A percentile compares a stretch with the other conserved stretches of the same genome.
These are phyloP conservation scores for Ptychadena robeensis DNA, from an alignment of 2,797 vertebrate species.

Conservation along the genomic window DNA sequence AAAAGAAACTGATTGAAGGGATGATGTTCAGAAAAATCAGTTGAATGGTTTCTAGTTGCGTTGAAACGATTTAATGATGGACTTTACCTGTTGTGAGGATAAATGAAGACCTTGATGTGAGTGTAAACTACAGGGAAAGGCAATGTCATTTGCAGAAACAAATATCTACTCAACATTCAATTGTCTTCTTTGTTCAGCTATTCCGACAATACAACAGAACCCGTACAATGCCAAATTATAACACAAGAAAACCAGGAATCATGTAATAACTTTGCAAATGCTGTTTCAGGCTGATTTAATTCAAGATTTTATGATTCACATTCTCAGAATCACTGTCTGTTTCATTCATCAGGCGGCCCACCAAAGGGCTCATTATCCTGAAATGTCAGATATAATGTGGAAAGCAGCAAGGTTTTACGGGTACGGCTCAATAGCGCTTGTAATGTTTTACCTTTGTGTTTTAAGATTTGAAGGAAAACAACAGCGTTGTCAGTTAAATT, in stretches of 20 bases:
- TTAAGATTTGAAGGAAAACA: background rate
- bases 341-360: conserved; percentile 54
- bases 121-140: too few relatives aligned
- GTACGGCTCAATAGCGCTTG: conserved; percentile 32
- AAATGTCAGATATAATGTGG: conserved; percentile 57
- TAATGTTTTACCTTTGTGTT: conserved; percentile 37
- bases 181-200: background rate
- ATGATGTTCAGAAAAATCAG: too few relatives aligned
- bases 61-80: too few relatives aligned
- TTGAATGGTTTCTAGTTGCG: too few relatives aligned
- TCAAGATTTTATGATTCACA: conserved; percentile 51
- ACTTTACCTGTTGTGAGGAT: too few relatives aligned
- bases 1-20: too few relatives aligned
- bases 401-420: conserved; percentile 35
- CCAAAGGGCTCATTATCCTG: conserved; percentile 48
- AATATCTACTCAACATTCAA: background rate
- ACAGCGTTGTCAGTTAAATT: background rate
- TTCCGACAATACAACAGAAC: background rate
- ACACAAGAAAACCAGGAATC: conserved; percentile 12
- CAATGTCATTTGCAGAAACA: too few relatives aligned
- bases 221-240: background rate
- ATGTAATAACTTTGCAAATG: conserved; percentile 28
- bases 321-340: conserved; percentile 54
- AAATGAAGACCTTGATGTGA: too few relatives aligned
- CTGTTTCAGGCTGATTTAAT: conserved; percentile 36